Base-by-base conservation (phyloP, 1,140 invertebrate genomes). In the Drosophila ironensis region DNA sequence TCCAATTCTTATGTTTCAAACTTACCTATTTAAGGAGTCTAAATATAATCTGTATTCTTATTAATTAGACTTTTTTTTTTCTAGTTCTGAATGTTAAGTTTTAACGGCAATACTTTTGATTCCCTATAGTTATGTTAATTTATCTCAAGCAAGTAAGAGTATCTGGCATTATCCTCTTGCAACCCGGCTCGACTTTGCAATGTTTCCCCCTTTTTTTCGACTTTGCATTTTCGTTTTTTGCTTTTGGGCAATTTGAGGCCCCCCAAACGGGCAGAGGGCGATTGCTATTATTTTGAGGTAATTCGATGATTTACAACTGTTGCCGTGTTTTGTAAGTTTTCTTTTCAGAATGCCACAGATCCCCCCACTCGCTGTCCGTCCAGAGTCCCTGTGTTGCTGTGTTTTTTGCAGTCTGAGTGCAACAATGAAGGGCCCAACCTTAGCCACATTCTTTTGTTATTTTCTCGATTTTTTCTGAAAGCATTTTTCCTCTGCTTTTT, bases 241-340 rank as follows among this genome's bases (percentile, higher is more conserved):
- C 70, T 70, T 56, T 66, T 74, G 42, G 52, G 38, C 54, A 56
- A 71, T 50, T 53, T 51, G 38, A 46, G 59, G 40, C 42, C 37
- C 56, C 52, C 68, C 54, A 63, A 70, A 71, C 60, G 63, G 72
- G 25, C 67, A 66, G 47, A 64, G 72, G 68, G 73, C 73, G 78
- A 84, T 84, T 84, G 78, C 78, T 84, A 84, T 84, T 84, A 84
- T 84, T 84, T 84, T 84, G 60, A 84, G 78, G 78, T 84, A 84
- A 84, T 84, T 84, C 78, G 78, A 84, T 84, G 78, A 84, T 84
- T 84, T 84, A 84, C 80, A 84, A 86, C 80, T 72, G 80, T 86
- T 81, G 80, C 80, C 70, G 73, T 78, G 73, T 84, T 82, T 82
- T 82, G 78, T 82, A 84, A 82, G 78, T 84, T 78, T 84, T 82